phyloP scores from a whole-genome alignment of 2,113 vertebrate species.

The Nestor notabilis region DNA sequence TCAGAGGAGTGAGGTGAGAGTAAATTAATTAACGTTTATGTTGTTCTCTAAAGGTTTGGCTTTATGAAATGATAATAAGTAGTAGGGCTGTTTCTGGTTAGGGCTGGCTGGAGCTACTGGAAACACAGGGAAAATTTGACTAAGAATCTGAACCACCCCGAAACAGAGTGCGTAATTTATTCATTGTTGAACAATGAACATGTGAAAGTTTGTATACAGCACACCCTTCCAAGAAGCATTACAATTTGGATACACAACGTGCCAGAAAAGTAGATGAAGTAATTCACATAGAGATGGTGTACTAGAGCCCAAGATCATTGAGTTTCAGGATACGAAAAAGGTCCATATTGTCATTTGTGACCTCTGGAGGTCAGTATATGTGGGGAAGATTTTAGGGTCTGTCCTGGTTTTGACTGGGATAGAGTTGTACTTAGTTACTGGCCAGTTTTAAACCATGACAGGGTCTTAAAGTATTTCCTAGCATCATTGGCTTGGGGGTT shows the following conservation, averaged over 20 bases:
- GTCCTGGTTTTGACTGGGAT: background rate
- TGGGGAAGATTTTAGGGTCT: background rate
- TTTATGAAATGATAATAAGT: background rate
- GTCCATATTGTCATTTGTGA: background rate
- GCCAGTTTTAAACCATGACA: background rate
- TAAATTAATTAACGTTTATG: conserved; percentile 25
- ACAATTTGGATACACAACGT: background rate
- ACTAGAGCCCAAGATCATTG: background rate
- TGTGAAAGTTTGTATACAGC: background rate
- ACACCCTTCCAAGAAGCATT: background rate
- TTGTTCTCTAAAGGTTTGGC: background rate
- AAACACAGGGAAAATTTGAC: background rate
- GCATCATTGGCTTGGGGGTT: background rate
- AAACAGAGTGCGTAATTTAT: background rate
- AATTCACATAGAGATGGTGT: background rate
- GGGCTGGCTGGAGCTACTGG: background rate
- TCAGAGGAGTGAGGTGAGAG: background rate
- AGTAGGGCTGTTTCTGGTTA: background rate
- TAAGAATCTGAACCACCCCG: background rate
- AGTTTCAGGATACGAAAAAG: background rate
- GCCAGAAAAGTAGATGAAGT: background rate
- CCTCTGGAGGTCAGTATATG: background rate
- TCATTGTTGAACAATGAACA: background rate
- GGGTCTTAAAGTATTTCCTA: background rate
- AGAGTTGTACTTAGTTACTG: background rate